Evolutionary conservation across 2,797 vertebrate genomes (phyloP), one percentile per base, ranked within the genome.

Genomic region (Sphaeramia orbicularis): DNA sequence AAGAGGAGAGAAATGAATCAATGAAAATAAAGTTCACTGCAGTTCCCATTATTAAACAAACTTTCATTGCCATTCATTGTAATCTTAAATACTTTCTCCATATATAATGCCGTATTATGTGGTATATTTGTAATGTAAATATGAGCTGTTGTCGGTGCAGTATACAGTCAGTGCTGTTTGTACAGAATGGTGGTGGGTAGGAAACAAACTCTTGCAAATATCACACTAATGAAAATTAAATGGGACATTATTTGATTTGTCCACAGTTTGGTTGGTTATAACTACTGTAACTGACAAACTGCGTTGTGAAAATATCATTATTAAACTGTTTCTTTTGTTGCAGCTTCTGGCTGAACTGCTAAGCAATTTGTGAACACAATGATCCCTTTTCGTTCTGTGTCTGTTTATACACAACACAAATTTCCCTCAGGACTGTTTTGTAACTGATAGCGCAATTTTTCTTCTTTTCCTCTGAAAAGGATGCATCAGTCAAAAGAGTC

Each of bases 341-440:
- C 56, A 42, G 44, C 47, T 13, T 61, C 47, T 55, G 49, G 55
- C 13, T 54, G 18, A 47, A 32, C 41, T 40, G 49, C 30, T 60
- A 41, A 37, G 13, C 18, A 73, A 65, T 71, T 54, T 65, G 18
- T 68, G 41, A 43, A 11, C 21, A 57, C 14, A 71, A 60, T 64
- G 42, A 45, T 65, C 16, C 45, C 5, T 59, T 66, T 49, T 57
- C 41, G 43, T 47, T 35, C 11, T 36, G 8, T 12, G 14, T 67
- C 44, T 47, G 40, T 76, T 76, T n/a, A 32, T 44, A 41, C 11
- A 21, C n/a, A 52, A 65, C 63, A 69, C 58, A 51, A 50, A 65
- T 80, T 76, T 68, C 44, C 48, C 41, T 4, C 10, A 35, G 37
- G 48, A 52, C 52, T 52, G 24, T 69, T 78, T 56, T 51, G 40